These are phyloP conservation scores for Drosophila hamatofila DNA, from an alignment of 2,888 invertebrate species.

Conservation along the genomic window DNA sequence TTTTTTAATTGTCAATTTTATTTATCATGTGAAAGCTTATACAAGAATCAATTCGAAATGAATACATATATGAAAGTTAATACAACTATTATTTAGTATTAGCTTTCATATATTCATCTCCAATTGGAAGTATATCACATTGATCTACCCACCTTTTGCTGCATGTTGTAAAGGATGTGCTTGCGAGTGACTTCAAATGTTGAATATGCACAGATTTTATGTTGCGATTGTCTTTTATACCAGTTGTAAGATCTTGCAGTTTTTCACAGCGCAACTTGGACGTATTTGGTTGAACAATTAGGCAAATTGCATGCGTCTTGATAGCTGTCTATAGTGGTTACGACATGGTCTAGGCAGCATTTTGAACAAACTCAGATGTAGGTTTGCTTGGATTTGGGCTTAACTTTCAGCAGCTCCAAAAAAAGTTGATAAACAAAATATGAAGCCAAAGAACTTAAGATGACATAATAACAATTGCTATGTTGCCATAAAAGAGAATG, in stretches of 20 bases:
- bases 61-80: too few species aligned
- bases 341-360: slow-evolving; percentile 28
- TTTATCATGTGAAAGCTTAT: too few species aligned
- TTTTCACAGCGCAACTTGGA: slow-evolving; percentile 28
- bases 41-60: too few species aligned
- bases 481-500: not conserved
- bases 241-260: not conserved
- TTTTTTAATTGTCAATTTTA: too few species aligned
- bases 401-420: not conserved
- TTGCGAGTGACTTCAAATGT: slow-evolving; percentile 1
- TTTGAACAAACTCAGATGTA: slow-evolving; percentile 21
- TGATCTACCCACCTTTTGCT: slow-evolving; percentile 45
- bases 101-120: too few species aligned
- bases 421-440: not conserved
- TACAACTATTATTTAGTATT: too few species aligned
- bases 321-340: slow-evolving; percentile 24
- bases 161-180: slow-evolving; percentile 39
- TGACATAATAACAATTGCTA: not conserved
- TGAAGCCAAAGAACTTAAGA: not conserved
- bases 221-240: slow-evolving; percentile 49
- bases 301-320: slow-evolving; percentile 46
- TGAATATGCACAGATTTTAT: slow-evolving; percentile 33
- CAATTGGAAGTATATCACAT: too few species aligned
- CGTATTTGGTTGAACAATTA: slow-evolving; percentile 57
- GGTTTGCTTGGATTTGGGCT: not conserved